These are phyloP conservation scores for Catharus fuscescens DNA, from an alignment of 2,113 vertebrate genomes.

Conservation along the genomic window DNA sequence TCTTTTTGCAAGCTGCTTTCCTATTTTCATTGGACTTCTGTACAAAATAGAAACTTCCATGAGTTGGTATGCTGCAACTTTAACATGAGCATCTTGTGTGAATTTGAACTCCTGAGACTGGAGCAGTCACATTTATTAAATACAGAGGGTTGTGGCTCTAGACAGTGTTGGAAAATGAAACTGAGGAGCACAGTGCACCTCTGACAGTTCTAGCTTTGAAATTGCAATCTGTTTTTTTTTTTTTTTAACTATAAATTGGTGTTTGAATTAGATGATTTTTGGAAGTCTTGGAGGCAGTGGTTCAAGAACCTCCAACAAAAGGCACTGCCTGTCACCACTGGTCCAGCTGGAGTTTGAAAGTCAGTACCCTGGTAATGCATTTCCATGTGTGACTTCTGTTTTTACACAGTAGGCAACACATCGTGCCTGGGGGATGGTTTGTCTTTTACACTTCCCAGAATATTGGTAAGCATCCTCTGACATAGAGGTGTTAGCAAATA, in stretches of 20 bases:
- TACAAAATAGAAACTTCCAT: neutral
- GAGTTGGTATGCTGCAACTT: neutral
- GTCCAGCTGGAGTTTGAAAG: neutral
- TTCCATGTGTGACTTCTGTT: neutral
- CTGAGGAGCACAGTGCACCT: neutral
- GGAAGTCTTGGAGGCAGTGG: neutral
- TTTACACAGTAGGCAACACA: neutral
- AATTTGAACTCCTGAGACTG: neutral
- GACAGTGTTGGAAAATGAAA: neutral
- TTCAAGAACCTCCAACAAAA: neutral
- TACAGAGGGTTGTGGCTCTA: neutral
- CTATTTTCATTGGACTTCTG: neutral
- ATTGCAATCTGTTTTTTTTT: neutral
- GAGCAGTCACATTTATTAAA: neutral
- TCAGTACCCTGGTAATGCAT: neutral
- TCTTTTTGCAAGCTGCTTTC: neutral
- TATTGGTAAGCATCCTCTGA: neutral
- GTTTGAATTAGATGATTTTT: neutral
- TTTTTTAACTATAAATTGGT: neutral
- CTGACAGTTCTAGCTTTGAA: neutral
- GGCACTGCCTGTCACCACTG: fast-evolving
- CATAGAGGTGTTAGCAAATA: too few relatives aligned
- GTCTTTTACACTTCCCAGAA: neutral
- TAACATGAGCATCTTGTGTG: neutral
- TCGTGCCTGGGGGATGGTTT: neutral